A percentile compares a stretch with the other conserved stretches of the same genome.
phyloP scores from a whole-genome alignment of 2,888 invertebrate genomes.

The Leptopilina drosophilae region DNA sequence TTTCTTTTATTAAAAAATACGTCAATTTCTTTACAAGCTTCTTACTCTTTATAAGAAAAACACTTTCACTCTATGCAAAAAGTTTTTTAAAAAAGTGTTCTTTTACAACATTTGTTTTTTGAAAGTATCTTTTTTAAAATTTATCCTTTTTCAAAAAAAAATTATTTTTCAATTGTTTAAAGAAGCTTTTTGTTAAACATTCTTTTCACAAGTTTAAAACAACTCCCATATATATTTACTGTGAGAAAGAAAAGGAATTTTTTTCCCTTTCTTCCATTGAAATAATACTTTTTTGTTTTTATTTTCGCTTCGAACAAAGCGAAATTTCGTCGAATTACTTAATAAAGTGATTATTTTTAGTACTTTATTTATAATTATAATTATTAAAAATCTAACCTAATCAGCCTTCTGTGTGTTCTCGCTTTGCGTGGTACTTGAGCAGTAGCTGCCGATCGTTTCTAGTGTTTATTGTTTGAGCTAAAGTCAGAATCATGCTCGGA shows the following conservation, averaged over 20 bases:
- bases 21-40: neutral
- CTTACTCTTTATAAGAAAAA: too few species aligned
- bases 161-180: too few species aligned
- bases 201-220: too few species aligned
- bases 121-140: too few species aligned
- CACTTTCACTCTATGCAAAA: too few species aligned
- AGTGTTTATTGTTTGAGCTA: slow-evolving; percentile 70
- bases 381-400: slow-evolving; percentile 65
- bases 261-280: neutral
- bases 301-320: slow-evolving; percentile 56
- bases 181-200: too few species aligned
- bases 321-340: slow-evolving; percentile 61
- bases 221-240: too few species aligned
- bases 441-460: slow-evolving; percentile 73
- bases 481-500: slow-evolving; percentile 75
- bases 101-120: too few species aligned
- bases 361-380: too few species aligned
- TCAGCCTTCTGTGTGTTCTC: slow-evolving; percentile 76
- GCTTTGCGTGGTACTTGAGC: slow-evolving; percentile 75
- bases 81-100: too few species aligned
- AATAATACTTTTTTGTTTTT: slow-evolving; percentile 47
- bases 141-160: too few species aligned
- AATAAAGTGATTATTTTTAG: slow-evolving; percentile 38
- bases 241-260: too few species aligned
- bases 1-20: slow-evolving; percentile 10